Conservation (phyloP, 2,888 invertebrate genomes). For the Chrysina gloriosa region DNA sequence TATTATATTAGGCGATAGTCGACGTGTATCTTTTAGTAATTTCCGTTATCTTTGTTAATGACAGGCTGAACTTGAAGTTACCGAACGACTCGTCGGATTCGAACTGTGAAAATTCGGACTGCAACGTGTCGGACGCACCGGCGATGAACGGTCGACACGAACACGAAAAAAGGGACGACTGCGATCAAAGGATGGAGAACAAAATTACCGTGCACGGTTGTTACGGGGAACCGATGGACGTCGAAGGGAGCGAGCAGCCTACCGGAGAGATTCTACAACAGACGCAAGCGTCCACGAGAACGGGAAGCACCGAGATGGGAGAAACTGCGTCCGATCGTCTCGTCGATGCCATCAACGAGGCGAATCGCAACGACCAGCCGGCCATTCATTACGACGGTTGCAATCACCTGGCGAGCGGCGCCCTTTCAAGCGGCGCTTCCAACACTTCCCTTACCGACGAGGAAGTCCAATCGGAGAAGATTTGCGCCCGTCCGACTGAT, state of each 20-base stretch:
- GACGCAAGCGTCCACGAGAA: not conserved
- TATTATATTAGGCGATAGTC: too few relatives aligned
- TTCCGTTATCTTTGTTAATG: conserved; percentile 39
- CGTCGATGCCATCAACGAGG: not conserved
- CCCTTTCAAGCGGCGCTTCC: not conserved
- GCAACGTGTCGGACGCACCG: conserved; percentile 23
- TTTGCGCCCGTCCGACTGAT: not conserved
- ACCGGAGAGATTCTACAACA: not conserved
- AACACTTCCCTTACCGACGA: conserved; percentile 5
- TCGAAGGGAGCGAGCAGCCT: conserved; percentile 1
- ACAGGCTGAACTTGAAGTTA: not conserved
- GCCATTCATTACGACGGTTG: not conserved
- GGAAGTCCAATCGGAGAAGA: not conserved
- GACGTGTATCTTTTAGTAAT: too few relatives aligned
- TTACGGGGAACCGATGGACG: conserved; percentile 38
- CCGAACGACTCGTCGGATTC: conserved; percentile 43
- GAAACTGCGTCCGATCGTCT: not conserved
- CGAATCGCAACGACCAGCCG: not conserved
- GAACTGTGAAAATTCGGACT: conserved; percentile 37
- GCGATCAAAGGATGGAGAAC: not conserved
- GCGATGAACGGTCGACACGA: too few relatives aligned
- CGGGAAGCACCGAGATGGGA: not conserved
- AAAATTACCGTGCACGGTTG: not conserved
- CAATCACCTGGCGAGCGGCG: too few relatives aligned
- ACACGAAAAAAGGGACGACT: not conserved